phyloP scores from a whole-genome alignment of 2,888 invertebrate genomes.

The Drosophila parthenogenetica region DNA sequence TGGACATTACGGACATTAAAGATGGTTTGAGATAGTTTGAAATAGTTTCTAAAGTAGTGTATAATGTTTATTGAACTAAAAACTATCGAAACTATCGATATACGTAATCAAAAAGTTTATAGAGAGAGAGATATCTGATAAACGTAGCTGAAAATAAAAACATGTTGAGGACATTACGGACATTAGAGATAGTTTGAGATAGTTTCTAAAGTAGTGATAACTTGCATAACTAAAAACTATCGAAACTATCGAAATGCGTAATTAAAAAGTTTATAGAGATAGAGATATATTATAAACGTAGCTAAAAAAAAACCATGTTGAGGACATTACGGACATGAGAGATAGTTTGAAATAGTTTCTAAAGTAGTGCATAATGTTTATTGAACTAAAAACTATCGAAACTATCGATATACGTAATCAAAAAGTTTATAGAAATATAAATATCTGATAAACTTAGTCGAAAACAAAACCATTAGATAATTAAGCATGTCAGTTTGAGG shows the following conservation, averaged over 20 bases:
- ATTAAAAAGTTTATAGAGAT: neutral
- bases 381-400: neutral
- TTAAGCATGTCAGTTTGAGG: too few relatives aligned
- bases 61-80: neutral
- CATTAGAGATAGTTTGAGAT: constrained; percentile 1
- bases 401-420: too few relatives aligned
- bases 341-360: neutral
- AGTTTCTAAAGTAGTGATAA: too few relatives aligned
- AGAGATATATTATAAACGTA: constrained; percentile 26
- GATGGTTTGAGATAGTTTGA: constrained; percentile 1
- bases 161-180: constrained; percentile 6
- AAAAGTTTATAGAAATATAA: constrained; percentile 7
- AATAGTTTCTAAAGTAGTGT: too few relatives aligned
- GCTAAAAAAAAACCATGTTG: constrained; percentile 25
- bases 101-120: too few relatives aligned
- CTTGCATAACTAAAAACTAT: neutral
- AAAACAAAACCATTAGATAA: constrained; percentile 20
- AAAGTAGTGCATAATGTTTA: too few relatives aligned
- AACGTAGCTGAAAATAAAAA: constrained; percentile 24
- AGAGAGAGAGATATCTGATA: constrained; percentile 28
- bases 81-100: neutral
- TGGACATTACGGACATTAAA: neutral
- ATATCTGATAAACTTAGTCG: constrained; percentile 27
- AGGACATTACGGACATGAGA: neutral
- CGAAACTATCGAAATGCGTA: too few relatives aligned